Percentiles rank a stretch among this genome's conserved stretches.
Conservation (phyloP, 2,113 vertebrate genomes). For the Syrmaticus mikado region DNA sequence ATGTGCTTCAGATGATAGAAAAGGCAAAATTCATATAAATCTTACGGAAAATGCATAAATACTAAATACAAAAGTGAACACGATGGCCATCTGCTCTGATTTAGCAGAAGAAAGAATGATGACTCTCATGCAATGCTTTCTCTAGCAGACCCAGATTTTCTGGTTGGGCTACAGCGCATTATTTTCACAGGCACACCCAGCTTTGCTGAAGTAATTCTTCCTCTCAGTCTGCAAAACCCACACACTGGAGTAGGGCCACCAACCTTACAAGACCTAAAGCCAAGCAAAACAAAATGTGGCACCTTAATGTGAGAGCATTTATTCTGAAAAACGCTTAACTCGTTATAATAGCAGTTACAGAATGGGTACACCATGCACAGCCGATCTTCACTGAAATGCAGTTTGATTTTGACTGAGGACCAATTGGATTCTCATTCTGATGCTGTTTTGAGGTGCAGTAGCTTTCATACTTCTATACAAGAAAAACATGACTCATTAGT, state of each 20-base stretch:
- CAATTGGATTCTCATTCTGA: background rate
- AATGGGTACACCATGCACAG: background rate
- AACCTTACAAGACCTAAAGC: background rate
- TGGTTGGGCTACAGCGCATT: background rate
- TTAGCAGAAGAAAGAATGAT: background rate
- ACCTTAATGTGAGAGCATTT: background rate
- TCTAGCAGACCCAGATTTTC: background rate
- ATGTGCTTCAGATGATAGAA: background rate
- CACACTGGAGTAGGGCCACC: background rate
- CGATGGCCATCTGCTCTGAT: background rate
- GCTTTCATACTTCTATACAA: background rate
- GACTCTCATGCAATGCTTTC: background rate
- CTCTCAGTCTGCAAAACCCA: background rate
- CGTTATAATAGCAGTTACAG: background rate
- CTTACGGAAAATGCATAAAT: background rate
- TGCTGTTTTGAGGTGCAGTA: background rate
- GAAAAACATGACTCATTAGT: background rate
- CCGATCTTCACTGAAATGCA: background rate
- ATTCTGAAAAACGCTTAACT: background rate
- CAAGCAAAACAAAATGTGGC: background rate
- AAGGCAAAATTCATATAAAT: background rate
- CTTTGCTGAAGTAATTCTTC: background rate
- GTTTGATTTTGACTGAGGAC: rapidly evolving
- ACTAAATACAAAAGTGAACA: background rate
- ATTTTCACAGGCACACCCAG: background rate